Evolutionary conservation across 2,113 vertebrate species (phyloP).

Genomic region (Myotis yumanensis): DNA sequence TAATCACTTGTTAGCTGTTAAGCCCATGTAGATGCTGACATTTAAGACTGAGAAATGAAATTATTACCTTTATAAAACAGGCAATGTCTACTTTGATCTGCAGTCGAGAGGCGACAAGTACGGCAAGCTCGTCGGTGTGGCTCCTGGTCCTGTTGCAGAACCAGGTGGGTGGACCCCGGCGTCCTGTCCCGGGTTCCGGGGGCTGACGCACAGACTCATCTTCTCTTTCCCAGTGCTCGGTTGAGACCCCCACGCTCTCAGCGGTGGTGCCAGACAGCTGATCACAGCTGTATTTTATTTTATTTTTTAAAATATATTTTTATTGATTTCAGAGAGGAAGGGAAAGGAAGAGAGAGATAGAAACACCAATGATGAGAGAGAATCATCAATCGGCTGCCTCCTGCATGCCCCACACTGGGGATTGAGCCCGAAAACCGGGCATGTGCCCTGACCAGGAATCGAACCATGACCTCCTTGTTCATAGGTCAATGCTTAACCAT

Average conservation of each 20-base stretch:
- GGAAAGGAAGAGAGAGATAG: too few species aligned
- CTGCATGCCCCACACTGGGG: too few species aligned
- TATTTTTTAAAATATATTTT: too few species aligned
- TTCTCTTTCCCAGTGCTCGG: not conserved
- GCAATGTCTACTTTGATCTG: constrained; percentile 96
- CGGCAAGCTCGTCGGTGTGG: constrained; percentile 84
- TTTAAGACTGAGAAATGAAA: not conserved
- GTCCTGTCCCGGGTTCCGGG: fast-evolving
- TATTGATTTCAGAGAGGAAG: too few species aligned
- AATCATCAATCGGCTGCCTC: too few species aligned
- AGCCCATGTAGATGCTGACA: fast-evolving
- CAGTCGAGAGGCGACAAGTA: constrained; percentile 89
- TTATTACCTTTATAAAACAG: constrained; percentile 81
- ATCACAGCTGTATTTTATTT: not conserved
- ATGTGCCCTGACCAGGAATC: too few species aligned
- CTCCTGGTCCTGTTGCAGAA: constrained; percentile 78
- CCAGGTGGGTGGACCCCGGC: constrained; percentile 81
- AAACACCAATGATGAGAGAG: too few species aligned
- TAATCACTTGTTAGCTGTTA: not conserved
- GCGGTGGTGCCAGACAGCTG: not conserved
- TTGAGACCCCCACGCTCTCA: not conserved
- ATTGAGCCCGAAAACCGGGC: too few species aligned
- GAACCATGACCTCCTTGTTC: too few species aligned
- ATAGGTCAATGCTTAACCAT: too few species aligned
- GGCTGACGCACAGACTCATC: not conserved